Base-by-base conservation (phyloP, 2,113 vertebrate genomes). In the Datnioides undecimradiatus region DNA sequence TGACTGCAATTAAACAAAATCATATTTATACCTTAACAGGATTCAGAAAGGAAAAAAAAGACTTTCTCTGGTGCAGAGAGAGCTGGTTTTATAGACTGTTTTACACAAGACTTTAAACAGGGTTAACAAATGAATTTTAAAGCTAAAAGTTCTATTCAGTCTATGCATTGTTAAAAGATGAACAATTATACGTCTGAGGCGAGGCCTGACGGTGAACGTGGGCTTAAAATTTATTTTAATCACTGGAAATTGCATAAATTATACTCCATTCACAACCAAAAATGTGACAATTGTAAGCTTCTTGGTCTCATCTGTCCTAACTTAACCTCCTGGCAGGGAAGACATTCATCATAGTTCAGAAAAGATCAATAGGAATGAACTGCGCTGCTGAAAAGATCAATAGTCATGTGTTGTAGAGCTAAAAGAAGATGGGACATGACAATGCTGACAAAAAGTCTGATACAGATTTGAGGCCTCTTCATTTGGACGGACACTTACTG, bases 331-430 rank as follows among this genome's bases (percentile, higher is more conserved):
- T 57, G 16, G 33, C 52, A 67, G 75, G 66, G 41, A 75, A 68
- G 79, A 73, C 78, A 93, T 93, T 89, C 58, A 87, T 93, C 91
- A 91, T 92, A 81, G 84, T 92, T 91, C 69, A 68, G 83, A 57
- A 38, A 25, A 60, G 90, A 92, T 93, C 90, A 88, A 93, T 92
- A 75, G 58, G 86, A 92, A 93, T 90, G 88, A 92, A 88, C 86
- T 90, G 81, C 57, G 23, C 83, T 86, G 88, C 87, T 85, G 86
- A 84, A 86, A 76, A 65, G 86, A 93, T 93, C 93, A 67, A 93
- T 93, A 91, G 69, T 75, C 65, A 36, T 82, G 82, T 65, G 86
- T 89, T 90, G 78, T 51, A 67, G 84, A 84, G 87, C 81, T 79
- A 76, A 88, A 79, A 83, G 82, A 88, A 86, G 90, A 92, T 90